These are phyloP conservation scores for Melanotaenia maccullochi DNA, from an alignment of 2,797 vertebrate genomes.

Conservation along the genomic window DNA sequence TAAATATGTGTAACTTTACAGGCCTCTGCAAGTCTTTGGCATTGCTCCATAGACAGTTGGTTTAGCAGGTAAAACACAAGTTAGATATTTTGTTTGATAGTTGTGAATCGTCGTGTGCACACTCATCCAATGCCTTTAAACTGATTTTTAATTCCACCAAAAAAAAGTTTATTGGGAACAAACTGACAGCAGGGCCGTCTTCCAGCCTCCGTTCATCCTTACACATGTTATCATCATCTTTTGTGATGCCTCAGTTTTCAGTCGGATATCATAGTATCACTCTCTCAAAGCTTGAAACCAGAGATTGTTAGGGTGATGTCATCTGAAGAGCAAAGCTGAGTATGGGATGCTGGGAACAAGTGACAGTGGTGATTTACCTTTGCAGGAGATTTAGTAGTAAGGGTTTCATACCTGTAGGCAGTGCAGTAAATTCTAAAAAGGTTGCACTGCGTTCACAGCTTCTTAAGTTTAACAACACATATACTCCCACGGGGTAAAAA, in stretches of 20 bases:
- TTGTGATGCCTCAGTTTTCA: constrained; percentile 20
- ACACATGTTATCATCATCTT: constrained; percentile 39
- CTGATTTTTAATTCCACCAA: background rate
- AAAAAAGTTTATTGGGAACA: background rate
- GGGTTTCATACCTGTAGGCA: constrained; percentile 27
- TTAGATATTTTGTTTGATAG: background rate
- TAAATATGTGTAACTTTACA: background rate
- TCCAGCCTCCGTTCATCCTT: constrained; percentile 10
- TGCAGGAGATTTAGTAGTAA: constrained; percentile 15
- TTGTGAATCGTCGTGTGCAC: background rate
- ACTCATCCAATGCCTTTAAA: background rate
- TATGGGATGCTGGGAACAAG: constrained; percentile 17
- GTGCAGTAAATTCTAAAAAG: constrained; percentile 25
- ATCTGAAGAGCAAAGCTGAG: constrained; percentile 26
- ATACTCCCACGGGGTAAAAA: constrained; percentile 16
- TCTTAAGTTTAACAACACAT: constrained; percentile 21
- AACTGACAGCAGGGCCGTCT: background rate
- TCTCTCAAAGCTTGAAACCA: constrained; percentile 44
- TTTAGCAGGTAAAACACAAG: background rate
- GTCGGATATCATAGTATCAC: constrained; percentile 18
- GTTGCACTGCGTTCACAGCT: constrained; percentile 20
- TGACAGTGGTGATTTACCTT: constrained; percentile 41
- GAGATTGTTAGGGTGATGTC: constrained; percentile 44
- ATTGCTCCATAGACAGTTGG: background rate
- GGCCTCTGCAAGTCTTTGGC: no score